Percentiles rank a stretch among this genome's conserved stretches.
These are phyloP conservation scores for Nomada flava DNA, from an alignment of 2,888 invertebrate genomes.

Conservation along the genomic window DNA sequence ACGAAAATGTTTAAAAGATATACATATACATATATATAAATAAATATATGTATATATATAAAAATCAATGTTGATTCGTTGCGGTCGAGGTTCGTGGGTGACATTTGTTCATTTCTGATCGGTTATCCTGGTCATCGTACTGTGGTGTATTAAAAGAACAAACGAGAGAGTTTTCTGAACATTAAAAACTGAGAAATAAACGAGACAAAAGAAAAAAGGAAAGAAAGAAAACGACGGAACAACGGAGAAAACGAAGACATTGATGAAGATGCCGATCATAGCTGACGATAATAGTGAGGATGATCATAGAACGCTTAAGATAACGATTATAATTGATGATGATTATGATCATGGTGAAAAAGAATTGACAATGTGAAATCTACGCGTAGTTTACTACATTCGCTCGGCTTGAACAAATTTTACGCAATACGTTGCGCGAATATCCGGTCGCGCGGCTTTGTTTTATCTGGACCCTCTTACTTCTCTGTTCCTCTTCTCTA, in stretches of 20 bases:
- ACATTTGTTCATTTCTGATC: constrained; percentile 34
- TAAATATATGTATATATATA: constrained; percentile 4
- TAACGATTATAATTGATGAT: constrained; percentile 40
- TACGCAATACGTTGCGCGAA: constrained; percentile 60
- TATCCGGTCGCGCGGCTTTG: constrained; percentile 64
- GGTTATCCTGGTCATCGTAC: constrained; percentile 38
- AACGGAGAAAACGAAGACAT: constrained; percentile 40
- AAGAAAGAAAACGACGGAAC: constrained; percentile 16
- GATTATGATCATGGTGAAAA: constrained; percentile 42
- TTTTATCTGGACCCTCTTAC: constrained; percentile 54
- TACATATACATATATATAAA: not conserved
- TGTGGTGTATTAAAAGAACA: constrained; percentile 23
- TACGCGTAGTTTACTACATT: constrained; percentile 68
- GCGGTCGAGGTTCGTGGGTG: constrained; percentile 31
- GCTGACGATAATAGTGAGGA: constrained; percentile 40
- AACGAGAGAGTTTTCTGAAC: constrained; percentile 21
- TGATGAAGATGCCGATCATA: constrained; percentile 42
- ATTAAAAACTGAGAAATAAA: not conserved
- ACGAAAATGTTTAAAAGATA: not conserved
- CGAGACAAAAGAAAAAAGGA: not conserved
- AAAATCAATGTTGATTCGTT: constrained; percentile 21
- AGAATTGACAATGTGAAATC: constrained; percentile 55
- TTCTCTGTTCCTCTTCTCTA: constrained; percentile 42
- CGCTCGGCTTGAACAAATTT: constrained; percentile 68
- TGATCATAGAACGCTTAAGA: constrained; percentile 45